Conservation (phyloP, 2,888 invertebrate species). For the Nemotelus nigrinus region DNA sequence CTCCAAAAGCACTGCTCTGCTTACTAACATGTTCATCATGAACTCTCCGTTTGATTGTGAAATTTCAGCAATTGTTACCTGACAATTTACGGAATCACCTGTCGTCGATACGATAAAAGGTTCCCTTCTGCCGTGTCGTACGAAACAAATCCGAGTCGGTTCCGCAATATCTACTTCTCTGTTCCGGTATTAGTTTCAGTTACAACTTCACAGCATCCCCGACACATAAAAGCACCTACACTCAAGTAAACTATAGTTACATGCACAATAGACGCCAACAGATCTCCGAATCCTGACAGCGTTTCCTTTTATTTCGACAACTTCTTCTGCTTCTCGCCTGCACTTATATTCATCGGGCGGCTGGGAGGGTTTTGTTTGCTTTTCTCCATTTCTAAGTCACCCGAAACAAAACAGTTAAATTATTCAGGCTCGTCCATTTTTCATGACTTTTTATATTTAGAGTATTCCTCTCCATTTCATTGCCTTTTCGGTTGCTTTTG, state of each 20-base stretch:
- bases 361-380: slow-evolving; percentile 32
- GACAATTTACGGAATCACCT: slow-evolving; percentile 50
- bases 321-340: slow-evolving; percentile 23
- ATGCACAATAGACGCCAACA: slow-evolving; percentile 23
- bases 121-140: slow-evolving; percentile 35
- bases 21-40: too few relatives aligned
- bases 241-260: neutral
- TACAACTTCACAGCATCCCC: slow-evolving; percentile 13
- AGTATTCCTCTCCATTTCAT: slow-evolving; percentile 46
- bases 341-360: slow-evolving; percentile 1
- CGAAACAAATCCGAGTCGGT: slow-evolving; percentile 29
- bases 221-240: neutral
- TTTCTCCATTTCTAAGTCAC: slow-evolving; percentile 48
- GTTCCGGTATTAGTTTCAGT: slow-evolving; percentile 19
- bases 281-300: slow-evolving; percentile 31
- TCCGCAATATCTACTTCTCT: slow-evolving; percentile 10
- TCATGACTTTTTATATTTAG: slow-evolving; percentile 50
- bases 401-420: slow-evolving; percentile 50
- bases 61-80: slow-evolving; percentile 50
- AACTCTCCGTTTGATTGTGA: slow-evolving; percentile 40
- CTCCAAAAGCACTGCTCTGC: too few relatives aligned
- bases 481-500: slow-evolving; percentile 36
- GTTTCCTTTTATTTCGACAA: slow-evolving; percentile 43
- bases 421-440: slow-evolving; percentile 49
- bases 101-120: slow-evolving; percentile 49